Evolutionary conservation across 2,113 vertebrate species (phyloP).

Genomic region (Cyprinodon variegatus): DNA sequence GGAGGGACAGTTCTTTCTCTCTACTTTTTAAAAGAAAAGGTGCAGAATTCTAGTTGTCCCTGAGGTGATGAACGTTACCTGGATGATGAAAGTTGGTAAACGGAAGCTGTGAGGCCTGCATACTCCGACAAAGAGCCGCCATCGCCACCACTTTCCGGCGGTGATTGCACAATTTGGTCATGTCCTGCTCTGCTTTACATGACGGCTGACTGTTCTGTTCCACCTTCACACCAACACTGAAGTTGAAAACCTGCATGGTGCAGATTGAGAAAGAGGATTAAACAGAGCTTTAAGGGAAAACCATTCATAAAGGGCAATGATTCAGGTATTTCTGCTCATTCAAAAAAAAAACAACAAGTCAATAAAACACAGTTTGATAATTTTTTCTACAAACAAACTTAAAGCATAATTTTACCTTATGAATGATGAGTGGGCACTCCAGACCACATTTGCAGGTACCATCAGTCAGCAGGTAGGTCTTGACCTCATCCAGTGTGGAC

Average conservation of each 20-base stretch:
- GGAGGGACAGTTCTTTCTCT: not conserved
- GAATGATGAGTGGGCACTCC: slow-evolving; percentile 88
- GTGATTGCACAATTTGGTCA: slow-evolving; percentile 96
- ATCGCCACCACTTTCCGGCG: slow-evolving; percentile 94
- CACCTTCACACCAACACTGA: slow-evolving; percentile 85
- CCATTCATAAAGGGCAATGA: not conserved
- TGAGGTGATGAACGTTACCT: slow-evolving; percentile 58
- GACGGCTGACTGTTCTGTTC: slow-evolving; percentile 81
- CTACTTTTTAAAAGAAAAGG: not conserved
- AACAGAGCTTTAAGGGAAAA: not conserved
- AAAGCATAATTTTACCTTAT: slow-evolving; percentile 80
- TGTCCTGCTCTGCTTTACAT: slow-evolving; percentile 90
- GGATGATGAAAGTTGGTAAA: slow-evolving; percentile 68
- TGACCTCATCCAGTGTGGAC: slow-evolving; percentile 88
- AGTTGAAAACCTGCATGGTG: slow-evolving; percentile 87
- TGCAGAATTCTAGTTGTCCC: not conserved
- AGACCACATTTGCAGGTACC: slow-evolving; percentile 94
- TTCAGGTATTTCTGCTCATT: not conserved
- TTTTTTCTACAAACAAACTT: not conserved
- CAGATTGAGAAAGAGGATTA: slow-evolving; percentile 11
- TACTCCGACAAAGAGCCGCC: slow-evolving; percentile 90
- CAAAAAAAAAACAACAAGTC: not conserved
- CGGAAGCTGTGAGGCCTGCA: slow-evolving; percentile 83
- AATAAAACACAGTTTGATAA: not conserved
- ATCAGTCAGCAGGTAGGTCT: slow-evolving; percentile 88